Evolutionary conservation across 1,140 invertebrate genomes (phyloP), one percentile per base, ranked within the genome.

Genomic region (Achatina immaculata): DNA sequence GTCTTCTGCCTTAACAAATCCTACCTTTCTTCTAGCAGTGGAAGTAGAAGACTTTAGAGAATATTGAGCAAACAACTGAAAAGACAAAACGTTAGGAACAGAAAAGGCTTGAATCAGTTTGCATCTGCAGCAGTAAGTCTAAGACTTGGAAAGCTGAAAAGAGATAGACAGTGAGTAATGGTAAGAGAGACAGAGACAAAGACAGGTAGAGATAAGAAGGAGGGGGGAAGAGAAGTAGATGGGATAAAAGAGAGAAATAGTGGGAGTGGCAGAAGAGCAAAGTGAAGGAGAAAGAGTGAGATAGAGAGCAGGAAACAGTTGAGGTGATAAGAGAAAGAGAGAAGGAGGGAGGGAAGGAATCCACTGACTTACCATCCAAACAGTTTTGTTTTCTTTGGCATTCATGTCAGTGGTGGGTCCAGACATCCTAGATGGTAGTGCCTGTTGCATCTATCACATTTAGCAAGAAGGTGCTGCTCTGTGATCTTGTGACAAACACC

Each of bases 381-480:
- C 4, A 96, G 93, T 92, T 97, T 97, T 38, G 96, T 97, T 92
- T 98, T 98, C 85, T 98, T 98, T 3, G 98, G 98, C 93, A 98
- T 95, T 51, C 97, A 93, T 1, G 95, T 95, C 11, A 99, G 91
- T 21, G 97, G 98, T 38, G 97, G 97, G 90, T 96, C 96, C 66
- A 99, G 92, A 92, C 98, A 99, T 72, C 95, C 95, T 69, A 98
- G 92, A 92, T 99, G 98, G 92, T 98, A 99, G 92, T 96, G 95
- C 58, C 95, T 92, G 85, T 95, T 94, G 90, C 98, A 99, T 0
- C 95, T 96, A 90, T 99, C 98, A 92, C 98, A 99, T 88, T 96
- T 96, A 9, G 96, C 96, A 85, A 99, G 93, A 73, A 89, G 85
- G 72, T 91, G 91, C 79, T 90, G 90, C 79, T 90, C 87, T 58